A percentile compares a stretch with the other conserved stretches of the same genome.
phyloP scores from a whole-genome alignment of 2,113 vertebrate genomes.

The Taxidea taxus region DNA sequence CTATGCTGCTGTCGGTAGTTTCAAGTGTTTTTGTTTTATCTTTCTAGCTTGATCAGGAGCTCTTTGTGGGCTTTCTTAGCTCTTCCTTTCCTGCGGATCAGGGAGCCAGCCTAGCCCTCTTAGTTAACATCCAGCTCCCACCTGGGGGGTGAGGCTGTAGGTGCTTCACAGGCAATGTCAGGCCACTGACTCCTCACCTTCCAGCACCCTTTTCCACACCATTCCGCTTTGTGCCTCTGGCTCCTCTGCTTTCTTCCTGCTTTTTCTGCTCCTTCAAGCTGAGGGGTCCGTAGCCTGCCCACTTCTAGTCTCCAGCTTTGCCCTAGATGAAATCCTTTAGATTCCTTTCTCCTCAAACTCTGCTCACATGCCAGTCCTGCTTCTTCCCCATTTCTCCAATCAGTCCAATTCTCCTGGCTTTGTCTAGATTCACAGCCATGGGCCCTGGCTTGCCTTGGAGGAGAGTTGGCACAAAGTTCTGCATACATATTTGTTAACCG shows the following conservation, averaged over 20 bases:
- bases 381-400: neutral
- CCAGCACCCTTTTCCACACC: neutral
- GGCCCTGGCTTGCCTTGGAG: neutral
- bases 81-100: neutral
- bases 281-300: neutral
- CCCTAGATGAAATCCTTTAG: neutral
- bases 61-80: neutral
- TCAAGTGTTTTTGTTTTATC: neutral
- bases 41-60: neutral
- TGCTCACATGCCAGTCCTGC: neutral
- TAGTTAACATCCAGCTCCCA: neutral
- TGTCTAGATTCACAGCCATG: neutral
- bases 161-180: neutral
- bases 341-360: neutral
- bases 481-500: neutral
- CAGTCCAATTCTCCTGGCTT: neutral
- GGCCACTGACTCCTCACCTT: neutral
- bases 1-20: neutral
- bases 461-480: neutral
- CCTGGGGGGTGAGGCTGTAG: neutral
- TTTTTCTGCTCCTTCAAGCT: neutral
- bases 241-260: neutral
- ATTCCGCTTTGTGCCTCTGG: neutral
- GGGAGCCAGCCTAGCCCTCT: neutral
- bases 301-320: neutral